Evolutionary conservation across 2,113 vertebrate species (phyloP), one percentile per base, ranked within the genome.

Genomic region (Eubucco bourcierii): DNA sequence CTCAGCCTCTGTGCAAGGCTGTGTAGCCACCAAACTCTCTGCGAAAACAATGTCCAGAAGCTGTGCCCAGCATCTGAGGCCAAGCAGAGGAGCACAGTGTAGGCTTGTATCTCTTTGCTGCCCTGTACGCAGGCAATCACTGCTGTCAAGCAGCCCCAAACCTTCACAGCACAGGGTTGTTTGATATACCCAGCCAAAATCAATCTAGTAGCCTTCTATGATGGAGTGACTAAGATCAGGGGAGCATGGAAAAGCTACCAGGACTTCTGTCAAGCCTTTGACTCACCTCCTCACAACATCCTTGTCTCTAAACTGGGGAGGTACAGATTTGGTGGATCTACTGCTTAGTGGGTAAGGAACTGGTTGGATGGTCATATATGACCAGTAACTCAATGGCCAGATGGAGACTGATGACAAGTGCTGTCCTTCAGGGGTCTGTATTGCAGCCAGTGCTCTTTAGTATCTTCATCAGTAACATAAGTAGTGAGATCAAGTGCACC

Each of bases 1-100:
- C 6, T 1, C 50, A 68, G 20, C 23, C 6, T 1, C 50, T 52
- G 23, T 56, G 8, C 0, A 0, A 0, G 27, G 5, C 23, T 4
- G 13, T 2, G 10, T 17, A 34, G 50, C 6, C 50, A 41, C 9
- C 0, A 0, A 61, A 31, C 3, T 18, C 0, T 3, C 21, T 5
- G 17, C 20, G 28, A 58, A 47, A 52, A 39, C 7, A 2, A 27
- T 17, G 47, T 6, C 3, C 4, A 7, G 23, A 29, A 59, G 25
- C 21, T 29, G 19, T 5, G 11, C 6, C 11, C 5, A 9, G 15
- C 13, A 15, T n/a, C 21, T 11, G 31, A 33, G 39, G 41, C 1
- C 2, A 0, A 34, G 70, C 58, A 37, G 46, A 25, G 15, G 19
- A 44, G 7, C 20, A 25, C 6, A 2, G 28, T 2, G 1, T 9